phyloP scores from a whole-genome alignment of 2,113 vertebrate species.

The Chinchilla lanigera region DNA sequence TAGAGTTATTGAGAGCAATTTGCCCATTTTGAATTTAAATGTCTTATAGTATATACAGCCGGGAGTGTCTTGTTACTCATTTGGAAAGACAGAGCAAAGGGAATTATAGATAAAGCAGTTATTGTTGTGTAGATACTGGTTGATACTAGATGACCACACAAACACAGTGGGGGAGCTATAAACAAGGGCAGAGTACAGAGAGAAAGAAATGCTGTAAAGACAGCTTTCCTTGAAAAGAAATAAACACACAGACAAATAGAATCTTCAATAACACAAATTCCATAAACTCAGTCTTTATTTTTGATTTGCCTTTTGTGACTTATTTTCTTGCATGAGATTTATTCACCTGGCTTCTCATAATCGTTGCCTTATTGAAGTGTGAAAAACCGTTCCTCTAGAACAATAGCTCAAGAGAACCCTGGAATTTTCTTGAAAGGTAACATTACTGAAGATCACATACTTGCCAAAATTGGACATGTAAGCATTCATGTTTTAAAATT shows the following conservation, averaged over 20 bases:
- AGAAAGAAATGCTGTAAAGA: neutral
- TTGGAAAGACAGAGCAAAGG: neutral
- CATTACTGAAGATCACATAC: neutral
- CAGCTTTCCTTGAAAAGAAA: neutral
- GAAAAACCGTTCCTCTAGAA: neutral
- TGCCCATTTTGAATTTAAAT: slow-evolving; percentile 6
- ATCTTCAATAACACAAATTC: neutral
- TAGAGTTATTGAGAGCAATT: neutral
- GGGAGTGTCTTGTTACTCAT: neutral
- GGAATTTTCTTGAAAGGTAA: neutral
- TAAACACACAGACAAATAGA: neutral
- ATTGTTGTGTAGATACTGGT: neutral
- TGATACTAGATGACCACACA: neutral
- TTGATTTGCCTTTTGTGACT: neutral
- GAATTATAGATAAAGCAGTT: neutral
- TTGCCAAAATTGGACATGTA: neutral
- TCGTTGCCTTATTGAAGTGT: neutral
- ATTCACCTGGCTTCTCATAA: slow-evolving; percentile 8
- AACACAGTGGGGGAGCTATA: neutral
- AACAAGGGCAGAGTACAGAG: neutral
- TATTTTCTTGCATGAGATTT: neutral
- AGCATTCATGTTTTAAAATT: neutral
- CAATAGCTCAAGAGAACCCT: neutral
- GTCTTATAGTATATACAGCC: neutral
- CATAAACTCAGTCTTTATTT: slow-evolving; percentile 58